Percentiles rank a stretch among this genome's conserved stretches.
Evolutionary conservation across 2,797 vertebrate genomes (phyloP).

Genomic region (Parambassis ranga): DNA sequence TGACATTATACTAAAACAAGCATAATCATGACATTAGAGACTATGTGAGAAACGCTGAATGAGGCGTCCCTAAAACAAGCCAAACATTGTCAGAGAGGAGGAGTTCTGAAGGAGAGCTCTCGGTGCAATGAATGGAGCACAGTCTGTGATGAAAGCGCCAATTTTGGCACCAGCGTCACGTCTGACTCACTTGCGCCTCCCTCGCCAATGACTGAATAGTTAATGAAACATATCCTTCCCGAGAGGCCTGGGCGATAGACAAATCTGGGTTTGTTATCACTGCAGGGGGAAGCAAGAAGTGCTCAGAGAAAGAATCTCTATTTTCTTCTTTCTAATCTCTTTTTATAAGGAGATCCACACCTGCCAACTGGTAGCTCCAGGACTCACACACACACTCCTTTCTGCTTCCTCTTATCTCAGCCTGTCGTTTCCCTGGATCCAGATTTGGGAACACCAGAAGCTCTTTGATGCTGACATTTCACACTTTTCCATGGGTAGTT

Average conservation of each 20-base stretch:
- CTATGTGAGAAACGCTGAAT: background rate
- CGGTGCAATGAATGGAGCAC: constrained; percentile 22
- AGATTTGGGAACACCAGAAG: background rate
- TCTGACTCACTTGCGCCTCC: constrained; percentile 45
- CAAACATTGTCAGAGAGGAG: constrained; percentile 10
- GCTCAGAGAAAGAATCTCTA: constrained; percentile 41
- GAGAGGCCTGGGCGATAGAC: constrained; percentile 52
- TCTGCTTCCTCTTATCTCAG: background rate
- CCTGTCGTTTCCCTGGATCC: background rate
- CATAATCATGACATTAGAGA: background rate
- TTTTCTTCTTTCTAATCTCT: constrained; percentile 34
- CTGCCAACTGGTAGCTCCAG: constrained; percentile 55
- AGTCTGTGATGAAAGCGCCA: constrained; percentile 35
- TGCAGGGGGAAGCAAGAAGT: constrained; percentile 50
- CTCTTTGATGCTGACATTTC: background rate
- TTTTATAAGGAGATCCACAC: constrained; percentile 49
- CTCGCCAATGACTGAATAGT: constrained; percentile 57
- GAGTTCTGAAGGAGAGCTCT: constrained; percentile 12
- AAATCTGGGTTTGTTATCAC: constrained; percentile 73
- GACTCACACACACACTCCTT: constrained; percentile 8
- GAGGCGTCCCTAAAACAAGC: constrained; percentile 7
- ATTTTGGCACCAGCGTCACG: constrained; percentile 28
- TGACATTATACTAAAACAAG: background rate
- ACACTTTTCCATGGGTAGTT: background rate
- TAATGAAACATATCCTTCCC: constrained; percentile 65